Evolutionary conservation across 1,140 invertebrate species (phyloP).

Genomic region (Venturia canescens): DNA sequence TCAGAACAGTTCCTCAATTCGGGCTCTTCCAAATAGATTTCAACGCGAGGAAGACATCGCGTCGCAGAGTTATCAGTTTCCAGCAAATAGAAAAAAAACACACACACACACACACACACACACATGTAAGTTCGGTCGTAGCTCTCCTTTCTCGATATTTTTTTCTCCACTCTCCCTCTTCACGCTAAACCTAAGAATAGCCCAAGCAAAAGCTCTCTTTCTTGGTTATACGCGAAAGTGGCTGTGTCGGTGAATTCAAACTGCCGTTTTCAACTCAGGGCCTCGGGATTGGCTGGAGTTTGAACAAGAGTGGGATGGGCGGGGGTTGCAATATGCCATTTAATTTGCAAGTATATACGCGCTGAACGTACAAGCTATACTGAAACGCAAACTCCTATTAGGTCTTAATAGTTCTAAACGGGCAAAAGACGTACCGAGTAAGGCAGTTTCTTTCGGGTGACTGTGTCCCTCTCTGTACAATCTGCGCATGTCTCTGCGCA

Average conservation of each 20-base stretch:
- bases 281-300: constrained; percentile 64
- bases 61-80: not conserved
- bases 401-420: too few species aligned
- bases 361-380: too few species aligned
- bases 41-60: not conserved
- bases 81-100: not conserved
- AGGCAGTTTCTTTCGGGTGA: too few species aligned
- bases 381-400: too few species aligned
- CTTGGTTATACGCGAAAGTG: not conserved
- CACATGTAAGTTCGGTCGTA: not conserved
- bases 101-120: not conserved
- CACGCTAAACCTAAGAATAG: constrained; percentile 60
- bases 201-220: constrained; percentile 52
- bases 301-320: constrained; percentile 25
- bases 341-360: not conserved
- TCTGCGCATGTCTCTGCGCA: too few species aligned
- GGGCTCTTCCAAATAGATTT: not conserved
- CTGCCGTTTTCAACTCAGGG: not conserved
- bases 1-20: too few species aligned
- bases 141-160: not conserved
- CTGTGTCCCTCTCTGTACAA: too few species aligned
- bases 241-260: not conserved
- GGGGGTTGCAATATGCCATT: not conserved
- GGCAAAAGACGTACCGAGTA: too few species aligned
- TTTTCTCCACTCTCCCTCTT: not conserved